phyloP scores from a whole-genome alignment of 1,140 invertebrate species.

The Anastrepha ludens region DNA sequence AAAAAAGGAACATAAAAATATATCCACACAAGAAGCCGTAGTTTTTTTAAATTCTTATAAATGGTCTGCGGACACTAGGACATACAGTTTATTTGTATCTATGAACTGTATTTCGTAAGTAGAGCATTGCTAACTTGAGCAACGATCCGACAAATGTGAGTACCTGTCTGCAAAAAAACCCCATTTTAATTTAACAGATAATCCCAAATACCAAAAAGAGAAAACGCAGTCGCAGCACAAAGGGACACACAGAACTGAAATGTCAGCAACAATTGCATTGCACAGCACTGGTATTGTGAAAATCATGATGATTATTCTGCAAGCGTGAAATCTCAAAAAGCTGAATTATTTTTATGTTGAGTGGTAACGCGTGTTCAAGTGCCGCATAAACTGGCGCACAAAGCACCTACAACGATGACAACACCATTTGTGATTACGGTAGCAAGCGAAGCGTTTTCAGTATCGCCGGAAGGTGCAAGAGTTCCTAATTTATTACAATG shows the following conservation, averaged over 20 bases:
- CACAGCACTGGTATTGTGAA: background rate
- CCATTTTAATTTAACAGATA: slow-evolving; percentile 47
- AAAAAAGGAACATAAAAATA: no score
- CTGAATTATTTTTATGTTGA: slow-evolving; percentile 45
- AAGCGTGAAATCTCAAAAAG: slow-evolving; percentile 45
- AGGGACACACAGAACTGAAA: slow-evolving; percentile 10
- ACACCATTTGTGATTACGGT: slow-evolving; percentile 9
- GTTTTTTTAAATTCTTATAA: no score
- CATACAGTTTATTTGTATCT: background rate
- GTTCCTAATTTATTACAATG: slow-evolving; percentile 48
- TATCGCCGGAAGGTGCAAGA: slow-evolving; percentile 47
- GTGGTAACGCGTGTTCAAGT: slow-evolving; percentile 47
- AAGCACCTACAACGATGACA: slow-evolving; percentile 13
- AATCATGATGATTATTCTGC: slow-evolving; percentile 33
- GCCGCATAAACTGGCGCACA: slow-evolving; percentile 33
- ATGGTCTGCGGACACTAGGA: no score
- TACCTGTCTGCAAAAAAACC: background rate
- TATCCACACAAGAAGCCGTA: no score
- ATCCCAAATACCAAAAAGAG: slow-evolving; percentile 34
- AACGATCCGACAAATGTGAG: background rate
- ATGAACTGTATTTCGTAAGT: background rate
- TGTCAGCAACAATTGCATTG: slow-evolving; percentile 37
- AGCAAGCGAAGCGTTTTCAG: slow-evolving; percentile 1
- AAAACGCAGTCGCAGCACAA: slow-evolving; percentile 32
- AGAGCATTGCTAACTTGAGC: background rate